phyloP scores from a whole-genome alignment of 2,797 vertebrate species.

The Glossophaga mutica region DNA sequence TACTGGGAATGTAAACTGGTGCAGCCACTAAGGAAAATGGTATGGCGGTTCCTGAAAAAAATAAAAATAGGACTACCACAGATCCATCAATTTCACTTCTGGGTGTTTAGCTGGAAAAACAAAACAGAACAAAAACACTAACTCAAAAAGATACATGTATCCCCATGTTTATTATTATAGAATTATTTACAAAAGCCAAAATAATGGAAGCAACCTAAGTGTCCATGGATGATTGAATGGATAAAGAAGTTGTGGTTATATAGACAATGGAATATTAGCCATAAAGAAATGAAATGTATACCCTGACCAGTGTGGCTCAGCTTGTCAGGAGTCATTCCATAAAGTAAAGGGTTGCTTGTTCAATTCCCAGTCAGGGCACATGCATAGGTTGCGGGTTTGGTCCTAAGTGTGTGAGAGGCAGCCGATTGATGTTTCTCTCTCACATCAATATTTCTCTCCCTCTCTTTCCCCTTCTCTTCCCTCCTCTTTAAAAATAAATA shows the following conservation, averaged over 20 bases:
- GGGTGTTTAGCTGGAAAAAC: not conserved
- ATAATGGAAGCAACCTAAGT: not conserved
- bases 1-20: not conserved
- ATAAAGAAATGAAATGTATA: not conserved
- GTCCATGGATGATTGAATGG: not conserved
- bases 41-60: not conserved
- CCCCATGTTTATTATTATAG: not conserved
- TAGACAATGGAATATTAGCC: not conserved
- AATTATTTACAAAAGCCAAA: not conserved
- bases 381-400: too few relatives aligned
- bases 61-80: not conserved
- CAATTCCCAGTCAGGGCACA: too few relatives aligned
- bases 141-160: not conserved
- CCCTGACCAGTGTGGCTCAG: too few relatives aligned
- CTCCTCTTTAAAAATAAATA: too few relatives aligned
- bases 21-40: not conserved
- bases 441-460: too few relatives aligned
- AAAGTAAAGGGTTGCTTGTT: too few relatives aligned
- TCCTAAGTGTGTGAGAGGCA: too few relatives aligned
- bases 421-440: too few relatives aligned
- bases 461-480: too few relatives aligned
- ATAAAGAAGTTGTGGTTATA: not conserved
- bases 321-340: too few relatives aligned
- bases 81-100: not conserved
- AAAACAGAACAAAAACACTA: not conserved